Percentiles rank a stretch among this genome's conserved stretches.
phyloP scores from a whole-genome alignment of 2,888 invertebrate species.

The Drosophila neutralis region DNA sequence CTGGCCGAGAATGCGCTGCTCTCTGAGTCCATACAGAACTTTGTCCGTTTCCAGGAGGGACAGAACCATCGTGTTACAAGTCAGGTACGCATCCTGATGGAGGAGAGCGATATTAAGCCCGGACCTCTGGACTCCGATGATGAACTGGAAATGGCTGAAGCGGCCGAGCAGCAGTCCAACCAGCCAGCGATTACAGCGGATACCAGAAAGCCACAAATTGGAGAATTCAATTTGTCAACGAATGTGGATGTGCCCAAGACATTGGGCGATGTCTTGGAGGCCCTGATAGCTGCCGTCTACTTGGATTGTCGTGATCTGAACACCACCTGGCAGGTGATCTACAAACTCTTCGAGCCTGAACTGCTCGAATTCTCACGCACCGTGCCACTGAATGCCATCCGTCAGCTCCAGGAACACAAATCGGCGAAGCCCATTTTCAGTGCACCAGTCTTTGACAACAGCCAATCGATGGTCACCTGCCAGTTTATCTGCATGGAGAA shows the following conservation, averaged over 20 bases:
- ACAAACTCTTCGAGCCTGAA: constrained; percentile 93
- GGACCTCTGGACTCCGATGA: constrained; percentile 50
- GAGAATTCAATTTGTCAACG: constrained; percentile 86
- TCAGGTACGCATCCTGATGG: constrained; percentile 82
- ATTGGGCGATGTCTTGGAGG: constrained; percentile 97
- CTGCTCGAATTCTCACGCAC: constrained; percentile 92
- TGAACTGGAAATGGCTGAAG: constrained; percentile 27
- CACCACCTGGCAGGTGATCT: constrained; percentile 92
- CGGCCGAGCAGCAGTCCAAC: not conserved
- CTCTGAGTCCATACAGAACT: constrained; percentile 85
- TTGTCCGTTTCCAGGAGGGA: constrained; percentile 81
- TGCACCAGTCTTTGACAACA: constrained; percentile 71
- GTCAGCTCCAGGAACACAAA: constrained; percentile 92
- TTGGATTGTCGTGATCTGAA: constrained; percentile 92
- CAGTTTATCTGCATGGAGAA: constrained; percentile 87
- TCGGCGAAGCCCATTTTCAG: constrained; percentile 90
- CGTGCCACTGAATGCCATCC: constrained; percentile 96
- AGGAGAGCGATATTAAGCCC: constrained; percentile 70
- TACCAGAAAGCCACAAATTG: not conserved
- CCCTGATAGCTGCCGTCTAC: constrained; percentile 95
- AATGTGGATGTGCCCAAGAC: constrained; percentile 95
- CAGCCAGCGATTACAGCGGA: constrained; percentile 10
- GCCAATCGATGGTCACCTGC: constrained; percentile 87
- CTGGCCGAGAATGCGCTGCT: constrained; percentile 85
- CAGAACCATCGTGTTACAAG: constrained; percentile 81